phyloP scores from a whole-genome alignment of 2,888 invertebrate genomes.

The Iselma pallidipennis region DNA sequence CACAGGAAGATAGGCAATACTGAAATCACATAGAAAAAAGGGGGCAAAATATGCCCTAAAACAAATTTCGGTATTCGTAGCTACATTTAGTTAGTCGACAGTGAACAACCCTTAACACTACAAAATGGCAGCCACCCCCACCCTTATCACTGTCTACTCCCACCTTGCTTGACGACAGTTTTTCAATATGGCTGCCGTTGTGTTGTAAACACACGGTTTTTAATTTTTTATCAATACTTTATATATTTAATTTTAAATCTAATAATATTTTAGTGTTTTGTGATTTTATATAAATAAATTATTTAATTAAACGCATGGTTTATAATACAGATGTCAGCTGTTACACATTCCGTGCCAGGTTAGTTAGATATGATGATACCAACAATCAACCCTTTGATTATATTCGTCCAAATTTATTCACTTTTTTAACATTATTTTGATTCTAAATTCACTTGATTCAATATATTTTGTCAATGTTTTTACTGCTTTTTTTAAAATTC shows the following conservation, averaged over 20 bases:
- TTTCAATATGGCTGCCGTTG: conserved; percentile 57
- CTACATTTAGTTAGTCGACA: conserved; percentile 1
- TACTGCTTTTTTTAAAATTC: no score
- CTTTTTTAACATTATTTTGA: no score
- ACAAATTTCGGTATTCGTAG: neutral
- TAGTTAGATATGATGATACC: conserved; percentile 40
- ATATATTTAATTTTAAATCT: conserved; percentile 14
- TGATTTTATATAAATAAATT: conserved; percentile 36
- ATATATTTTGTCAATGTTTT: no score
- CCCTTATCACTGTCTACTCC: conserved; percentile 32
- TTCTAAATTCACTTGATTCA: no score
- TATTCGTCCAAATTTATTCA: no score
- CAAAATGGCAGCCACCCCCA: conserved; percentile 41
- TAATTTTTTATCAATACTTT: conserved; percentile 30
- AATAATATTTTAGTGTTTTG: conserved; percentile 40
- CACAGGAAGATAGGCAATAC: no score
- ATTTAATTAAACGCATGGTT: conserved; percentile 52
- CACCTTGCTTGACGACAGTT: conserved; percentile 29
- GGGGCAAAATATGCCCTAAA: no score
- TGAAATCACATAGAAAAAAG: no score
- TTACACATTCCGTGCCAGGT: conserved; percentile 61
- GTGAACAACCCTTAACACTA: conserved; percentile 23
- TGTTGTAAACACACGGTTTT: conserved; percentile 56
- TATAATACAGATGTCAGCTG: conserved; percentile 59
- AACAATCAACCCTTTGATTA: neutral